Conservation (phyloP, 2,113 vertebrate genomes). For the Kobus ellipsiprymnus region DNA sequence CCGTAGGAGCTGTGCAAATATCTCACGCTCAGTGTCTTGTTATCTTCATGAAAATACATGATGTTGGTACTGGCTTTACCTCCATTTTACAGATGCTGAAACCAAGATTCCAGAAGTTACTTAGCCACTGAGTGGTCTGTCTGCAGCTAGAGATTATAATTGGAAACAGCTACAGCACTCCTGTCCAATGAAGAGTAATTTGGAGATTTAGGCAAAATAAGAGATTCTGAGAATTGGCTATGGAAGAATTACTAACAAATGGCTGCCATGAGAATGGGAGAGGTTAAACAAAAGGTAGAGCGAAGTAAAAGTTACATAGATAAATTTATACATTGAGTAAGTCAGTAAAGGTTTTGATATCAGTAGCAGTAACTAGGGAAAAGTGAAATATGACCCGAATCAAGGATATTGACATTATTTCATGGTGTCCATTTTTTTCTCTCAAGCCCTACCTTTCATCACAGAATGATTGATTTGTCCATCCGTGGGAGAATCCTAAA, state of each 20-base stretch:
- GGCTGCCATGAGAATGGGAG: neutral
- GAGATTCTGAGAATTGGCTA: neutral
- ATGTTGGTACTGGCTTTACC: neutral
- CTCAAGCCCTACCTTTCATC: neutral
- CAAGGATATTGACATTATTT: neutral
- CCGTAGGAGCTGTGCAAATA: rapidly evolving
- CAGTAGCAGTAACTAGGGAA: neutral
- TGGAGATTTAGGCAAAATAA: neutral
- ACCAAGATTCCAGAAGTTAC: neutral
- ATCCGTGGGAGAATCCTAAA: neutral
- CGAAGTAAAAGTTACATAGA: neutral
- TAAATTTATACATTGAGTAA: neutral
- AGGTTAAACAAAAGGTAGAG: neutral
- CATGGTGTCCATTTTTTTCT: neutral
- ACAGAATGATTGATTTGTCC: neutral
- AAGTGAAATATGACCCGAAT: neutral
- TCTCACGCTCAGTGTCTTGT: rapidly evolving
- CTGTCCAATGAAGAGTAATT: neutral
- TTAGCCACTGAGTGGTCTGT: neutral
- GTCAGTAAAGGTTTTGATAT: neutral
- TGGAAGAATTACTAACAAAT: conserved; percentile 17
- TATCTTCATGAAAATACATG: neutral
- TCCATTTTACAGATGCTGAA: neutral
- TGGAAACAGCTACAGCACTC: neutral
- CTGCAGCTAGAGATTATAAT: neutral